Percentiles rank a stretch among this genome's conserved stretches.
These are phyloP conservation scores for Strix uralensis DNA, from an alignment of 2,113 vertebrate genomes.

Conservation along the genomic window DNA sequence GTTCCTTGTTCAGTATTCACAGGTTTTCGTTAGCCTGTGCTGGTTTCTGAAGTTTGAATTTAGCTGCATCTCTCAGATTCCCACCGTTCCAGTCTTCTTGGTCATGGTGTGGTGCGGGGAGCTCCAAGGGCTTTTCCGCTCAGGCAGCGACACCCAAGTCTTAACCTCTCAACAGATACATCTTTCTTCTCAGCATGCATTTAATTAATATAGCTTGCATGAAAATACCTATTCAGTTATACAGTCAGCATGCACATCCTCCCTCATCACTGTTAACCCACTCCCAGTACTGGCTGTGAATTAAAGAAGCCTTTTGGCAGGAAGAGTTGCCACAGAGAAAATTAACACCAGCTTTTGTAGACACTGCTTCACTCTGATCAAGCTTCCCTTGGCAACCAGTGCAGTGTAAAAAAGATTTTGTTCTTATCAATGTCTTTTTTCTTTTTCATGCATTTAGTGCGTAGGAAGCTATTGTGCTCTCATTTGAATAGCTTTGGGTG, in stretches of 20 bases:
- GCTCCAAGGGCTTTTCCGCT: background rate
- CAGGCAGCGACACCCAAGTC: background rate
- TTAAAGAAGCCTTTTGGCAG: constrained; percentile 38
- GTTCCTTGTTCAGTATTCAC: background rate
- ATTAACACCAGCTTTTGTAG: constrained; percentile 38
- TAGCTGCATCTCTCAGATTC: background rate
- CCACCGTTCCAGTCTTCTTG: background rate
- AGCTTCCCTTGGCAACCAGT: constrained; percentile 48
- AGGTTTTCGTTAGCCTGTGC: background rate
- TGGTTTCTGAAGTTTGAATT: background rate
- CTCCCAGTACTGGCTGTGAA: background rate
- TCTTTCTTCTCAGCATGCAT: constrained; percentile 33
- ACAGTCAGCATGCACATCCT: background rate
- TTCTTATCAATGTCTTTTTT: constrained; percentile 48
- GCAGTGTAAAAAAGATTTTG: constrained; percentile 20
- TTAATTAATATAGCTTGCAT: constrained; percentile 7
- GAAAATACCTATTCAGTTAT: constrained; percentile 33
- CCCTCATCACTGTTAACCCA: background rate
- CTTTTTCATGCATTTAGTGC: background rate
- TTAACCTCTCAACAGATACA: background rate
- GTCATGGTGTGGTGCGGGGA: background rate
- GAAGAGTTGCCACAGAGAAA: constrained; percentile 20
- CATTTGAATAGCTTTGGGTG: background rate
- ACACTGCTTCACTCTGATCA: constrained; percentile 13
- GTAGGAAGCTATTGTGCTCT: constrained; percentile 28